phyloP scores from a whole-genome alignment of 2,888 invertebrate genomes.

The Caenorhabditis angaria region DNA sequence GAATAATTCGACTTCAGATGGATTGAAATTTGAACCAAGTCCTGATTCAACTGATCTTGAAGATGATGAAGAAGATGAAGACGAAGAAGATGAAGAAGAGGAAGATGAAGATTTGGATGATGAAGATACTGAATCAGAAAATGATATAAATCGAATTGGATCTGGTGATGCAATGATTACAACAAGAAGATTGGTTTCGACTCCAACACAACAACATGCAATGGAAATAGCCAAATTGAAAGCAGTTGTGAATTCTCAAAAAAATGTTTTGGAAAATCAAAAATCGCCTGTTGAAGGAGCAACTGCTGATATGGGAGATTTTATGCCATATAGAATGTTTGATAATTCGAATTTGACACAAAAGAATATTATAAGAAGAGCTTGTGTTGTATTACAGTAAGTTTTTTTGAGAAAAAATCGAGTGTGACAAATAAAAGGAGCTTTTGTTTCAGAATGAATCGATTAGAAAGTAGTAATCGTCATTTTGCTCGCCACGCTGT shows the following conservation, averaged over 20 bases:
- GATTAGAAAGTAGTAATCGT: conserved; percentile 23
- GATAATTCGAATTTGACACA: conserved; percentile 3
- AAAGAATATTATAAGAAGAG: background rate
- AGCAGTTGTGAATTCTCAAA: background rate
- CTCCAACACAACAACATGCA: background rate
- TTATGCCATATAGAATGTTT: background rate
- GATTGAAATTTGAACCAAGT: conserved; percentile 9
- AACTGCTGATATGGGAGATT: background rate
- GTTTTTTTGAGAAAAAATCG: conserved; percentile 1
- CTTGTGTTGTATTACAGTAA: conserved; percentile 6
- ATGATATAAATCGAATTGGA: background rate
- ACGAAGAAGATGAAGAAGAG: conserved; percentile 35
- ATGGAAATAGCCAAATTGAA: background rate
- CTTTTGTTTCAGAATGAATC: conserved; percentile 24
- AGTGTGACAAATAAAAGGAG: background rate
- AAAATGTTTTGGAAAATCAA: background rate
- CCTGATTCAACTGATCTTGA: conserved; percentile 32
- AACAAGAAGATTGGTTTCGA: background rate
- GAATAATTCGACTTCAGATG: background rate
- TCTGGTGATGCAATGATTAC: background rate
- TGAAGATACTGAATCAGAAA: conserved; percentile 33
- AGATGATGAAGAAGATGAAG: conserved; percentile 13
- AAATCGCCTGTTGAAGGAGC: background rate
- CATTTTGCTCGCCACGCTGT: conserved; percentile 25
- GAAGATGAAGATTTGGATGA: conserved; percentile 26